Percentiles rank a stretch among this genome's conserved stretches.
phyloP scores from a whole-genome alignment of 2,797 vertebrate species.

The Hydrolagus colliei region DNA sequence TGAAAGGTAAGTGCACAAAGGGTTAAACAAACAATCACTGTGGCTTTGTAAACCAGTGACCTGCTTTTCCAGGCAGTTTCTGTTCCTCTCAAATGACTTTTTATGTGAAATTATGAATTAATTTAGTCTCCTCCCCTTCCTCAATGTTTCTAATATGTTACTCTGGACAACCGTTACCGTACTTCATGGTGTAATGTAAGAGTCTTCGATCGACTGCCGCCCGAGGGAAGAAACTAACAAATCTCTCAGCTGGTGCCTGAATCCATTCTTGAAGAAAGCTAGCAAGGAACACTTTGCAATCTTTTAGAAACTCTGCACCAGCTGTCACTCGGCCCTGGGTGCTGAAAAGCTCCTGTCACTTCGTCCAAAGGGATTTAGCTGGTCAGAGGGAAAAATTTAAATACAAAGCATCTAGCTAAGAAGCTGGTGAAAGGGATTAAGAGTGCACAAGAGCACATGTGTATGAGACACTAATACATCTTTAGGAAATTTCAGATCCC shows the following conservation, averaged over 20 bases:
- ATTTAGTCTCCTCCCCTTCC: not conserved
- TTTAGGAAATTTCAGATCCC: constrained; percentile 78
- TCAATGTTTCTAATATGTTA: not conserved
- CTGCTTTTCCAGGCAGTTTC: not conserved
- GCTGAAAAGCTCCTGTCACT: constrained; percentile 95
- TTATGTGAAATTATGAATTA: not conserved
- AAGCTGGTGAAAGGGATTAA: constrained; percentile 80
- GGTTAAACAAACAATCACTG: constrained; percentile 3
- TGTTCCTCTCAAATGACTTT: constrained; percentile 6
- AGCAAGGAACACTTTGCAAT: constrained; percentile 64
- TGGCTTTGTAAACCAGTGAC: not conserved
- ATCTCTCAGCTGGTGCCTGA: constrained; percentile 71
- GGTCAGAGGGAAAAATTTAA: constrained; percentile 75
- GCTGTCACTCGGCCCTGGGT: constrained; percentile 86
- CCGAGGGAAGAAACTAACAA: constrained; percentile 62
- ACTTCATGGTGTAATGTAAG: constrained; percentile 58
- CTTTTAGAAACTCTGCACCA: constrained; percentile 87
- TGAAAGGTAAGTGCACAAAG: constrained; percentile 21
- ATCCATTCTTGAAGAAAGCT: constrained; percentile 65
- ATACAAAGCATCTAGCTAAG: constrained; percentile 83
- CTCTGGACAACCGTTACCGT: constrained; percentile 35
- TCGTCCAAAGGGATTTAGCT: constrained; percentile 78
- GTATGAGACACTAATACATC: constrained; percentile 85
- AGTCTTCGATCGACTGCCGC: constrained; percentile 63
- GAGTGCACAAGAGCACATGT: constrained; percentile 75